Evolutionary conservation across 2,113 vertebrate genomes (phyloP), one percentile per base, ranked within the genome.

Genomic region (Pollimyrus isidori): DNA sequence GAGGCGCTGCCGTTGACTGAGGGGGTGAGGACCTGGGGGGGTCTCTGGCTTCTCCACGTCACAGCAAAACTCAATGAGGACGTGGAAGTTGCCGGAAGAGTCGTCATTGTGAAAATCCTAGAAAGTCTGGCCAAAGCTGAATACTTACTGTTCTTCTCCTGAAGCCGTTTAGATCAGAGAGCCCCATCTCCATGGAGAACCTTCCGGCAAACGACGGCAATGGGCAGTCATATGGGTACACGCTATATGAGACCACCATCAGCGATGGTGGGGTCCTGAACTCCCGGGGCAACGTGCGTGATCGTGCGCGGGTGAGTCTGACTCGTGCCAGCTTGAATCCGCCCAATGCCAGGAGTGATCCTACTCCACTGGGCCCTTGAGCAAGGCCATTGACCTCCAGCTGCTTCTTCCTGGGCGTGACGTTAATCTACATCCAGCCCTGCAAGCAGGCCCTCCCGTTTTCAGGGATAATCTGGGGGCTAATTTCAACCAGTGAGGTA

Each of bases 161-260:
- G 15, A 90, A 99, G 98, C 97, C 97, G 5, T 84, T 97, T 48
- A 96, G 92, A 89, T 97, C 96, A 0, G 89, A 93, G 21, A 87
- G 89, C 1, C 97, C 98, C 0, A 30, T 98, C 35, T 99, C 96
- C 92, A 99, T 99, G 98, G 98, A 99, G 94, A 98, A 96, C 11
- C 93, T 99, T n/a, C 97, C 95, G 0, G 90, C 96, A 2, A 98
- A 98, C 3, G 92, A 95, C 2, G 94, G 93, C 7, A 97, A 95
- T 0, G 98, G 98, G 2, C 98, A 99, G 95, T 95, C 97, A 0
- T 96, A 96, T 0, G 98, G 98, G 0, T 99, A 99, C 30, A 96
- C 96, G 0, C 95, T 99, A n/a, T 99, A 99, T 0, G 97, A 98
- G 95, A 97, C 97, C 0, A 92, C 94, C 73, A 97, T 99, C 48